Conservation (phyloP, 2,888 invertebrate genomes). For the Pandemis cinnamomeana region DNA sequence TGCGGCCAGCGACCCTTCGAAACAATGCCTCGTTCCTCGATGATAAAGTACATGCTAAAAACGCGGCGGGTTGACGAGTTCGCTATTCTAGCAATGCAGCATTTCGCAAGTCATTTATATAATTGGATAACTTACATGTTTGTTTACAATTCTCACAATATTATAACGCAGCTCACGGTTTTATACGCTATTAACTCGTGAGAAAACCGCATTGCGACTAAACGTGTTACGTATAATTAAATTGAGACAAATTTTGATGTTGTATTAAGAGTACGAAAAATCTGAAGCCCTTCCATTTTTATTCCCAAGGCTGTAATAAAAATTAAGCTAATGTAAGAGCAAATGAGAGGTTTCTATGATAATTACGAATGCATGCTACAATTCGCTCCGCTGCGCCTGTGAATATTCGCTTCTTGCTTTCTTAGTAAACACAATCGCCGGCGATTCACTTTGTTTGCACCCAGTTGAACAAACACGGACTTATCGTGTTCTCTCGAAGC, state of each 20-base stretch:
- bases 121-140: constrained; percentile 24
- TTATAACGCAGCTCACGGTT: constrained; percentile 1
- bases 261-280: background rate
- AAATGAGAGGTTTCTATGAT: constrained; percentile 11
- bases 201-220: background rate
- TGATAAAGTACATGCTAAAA: constrained; percentile 12
- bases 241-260: background rate
- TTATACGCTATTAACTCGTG: constrained; percentile 19
- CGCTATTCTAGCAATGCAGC: background rate
- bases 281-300: background rate
- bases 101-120: constrained; percentile 24
- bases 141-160: constrained; percentile 23
- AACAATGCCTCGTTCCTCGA: constrained; percentile 15
- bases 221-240: background rate
- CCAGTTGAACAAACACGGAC: constrained; percentile 13
- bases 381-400: background rate
- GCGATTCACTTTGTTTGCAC: background rate
- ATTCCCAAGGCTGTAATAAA: constrained; percentile 2
- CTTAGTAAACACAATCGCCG: constrained; percentile 1
- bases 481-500: background rate
- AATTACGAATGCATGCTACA: background rate
- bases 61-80: constrained; percentile 11
- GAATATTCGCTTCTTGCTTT: background rate
- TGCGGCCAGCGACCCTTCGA: constrained; percentile 5
- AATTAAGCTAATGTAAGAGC: background rate